A percentile compares a stretch with the other conserved stretches of the same genome.
phyloP scores from a whole-genome alignment of 2,797 vertebrate species.

The Aphelocoma californica region DNA sequence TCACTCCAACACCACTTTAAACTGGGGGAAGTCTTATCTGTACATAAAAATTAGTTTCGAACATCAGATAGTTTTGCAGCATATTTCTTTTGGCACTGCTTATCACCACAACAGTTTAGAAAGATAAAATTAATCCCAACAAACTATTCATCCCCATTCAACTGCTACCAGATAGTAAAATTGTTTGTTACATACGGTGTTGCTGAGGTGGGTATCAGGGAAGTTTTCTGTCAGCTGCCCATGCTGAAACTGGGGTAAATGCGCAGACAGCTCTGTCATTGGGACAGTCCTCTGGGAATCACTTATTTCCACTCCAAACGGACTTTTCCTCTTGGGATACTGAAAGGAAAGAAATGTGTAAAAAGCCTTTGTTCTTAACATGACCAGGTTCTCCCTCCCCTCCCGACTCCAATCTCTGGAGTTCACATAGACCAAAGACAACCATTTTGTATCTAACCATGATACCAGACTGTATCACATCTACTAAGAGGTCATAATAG shows the following conservation, averaged over 20 bases:
- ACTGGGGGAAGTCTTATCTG: not conserved
- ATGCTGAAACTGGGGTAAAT: conserved; percentile 81
- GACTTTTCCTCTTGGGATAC: conserved; percentile 47
- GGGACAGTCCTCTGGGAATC: conserved; percentile 54
- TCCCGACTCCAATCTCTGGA: not conserved
- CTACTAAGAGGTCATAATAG: not conserved
- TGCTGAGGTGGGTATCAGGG: conserved; percentile 76
- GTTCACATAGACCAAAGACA: not conserved
- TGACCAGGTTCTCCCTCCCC: not conserved
- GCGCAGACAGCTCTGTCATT: conserved; percentile 82
- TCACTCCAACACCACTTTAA: not conserved
- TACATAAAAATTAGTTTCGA: not conserved
- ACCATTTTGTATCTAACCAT: not conserved
- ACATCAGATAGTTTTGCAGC: not conserved
- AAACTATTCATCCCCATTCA: not conserved
- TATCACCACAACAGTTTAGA: not conserved
- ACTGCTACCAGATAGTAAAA: not conserved
- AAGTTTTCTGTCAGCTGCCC: conserved; percentile 79
- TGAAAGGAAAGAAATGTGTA: conserved; percentile 63
- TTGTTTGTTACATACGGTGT: conserved; percentile 66
- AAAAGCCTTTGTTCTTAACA: not conserved
- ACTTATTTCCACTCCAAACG: conserved; percentile 34
- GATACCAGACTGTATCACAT: not conserved
- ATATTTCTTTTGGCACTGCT: not conserved
- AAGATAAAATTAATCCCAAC: not conserved